Evolutionary conservation across 2,797 vertebrate species (phyloP), one percentile per base, ranked within the genome.

Genomic region (Rachycentron canadum): DNA sequence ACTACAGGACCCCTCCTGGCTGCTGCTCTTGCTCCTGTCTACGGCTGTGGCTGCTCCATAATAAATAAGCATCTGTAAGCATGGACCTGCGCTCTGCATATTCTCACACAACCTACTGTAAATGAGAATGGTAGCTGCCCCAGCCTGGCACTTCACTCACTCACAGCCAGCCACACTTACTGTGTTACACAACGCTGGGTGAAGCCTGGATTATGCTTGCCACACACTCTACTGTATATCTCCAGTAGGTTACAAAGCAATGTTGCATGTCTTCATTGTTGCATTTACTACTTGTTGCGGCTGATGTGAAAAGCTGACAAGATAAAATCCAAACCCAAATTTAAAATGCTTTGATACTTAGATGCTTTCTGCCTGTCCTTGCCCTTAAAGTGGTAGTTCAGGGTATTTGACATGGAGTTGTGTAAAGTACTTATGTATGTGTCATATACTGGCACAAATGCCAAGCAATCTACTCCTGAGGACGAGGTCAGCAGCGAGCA

Each of bases 41-140:
- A 62, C 79, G 69, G 79, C 88, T 67, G 76, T 63, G 82, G 82
- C 86, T 84, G 87, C 82, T 92, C 84, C 88, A 87, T 90, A 82
- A 87, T 91, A 94, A 94, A 94, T 91, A 93, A 91, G 89, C 92
- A 93, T 89, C 89, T 84, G 86, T 79, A 76, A 59, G 76, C 65
- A 81, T 83, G 86, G 83, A 75, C 75, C 76, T 56, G 70, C 30
- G 5, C 66, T 86, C 92, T 91, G 90, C 88, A 86, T 88, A 88
- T 69, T 88, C 85, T 93, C 92, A 90, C 83, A 89, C 73, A 77
- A 66, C 59, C 66, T 74, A 80, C 88, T 88, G 88, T 92, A 89
- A 91, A 91, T 84, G 81, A 89, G 82, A 89, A 16, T 73, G 61
- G 83, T 90, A 83, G 79, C 73, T 32, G 58, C 30, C 30, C 55